phyloP scores from a whole-genome alignment of 2,888 invertebrate species.

The Tortricodes alternella region DNA sequence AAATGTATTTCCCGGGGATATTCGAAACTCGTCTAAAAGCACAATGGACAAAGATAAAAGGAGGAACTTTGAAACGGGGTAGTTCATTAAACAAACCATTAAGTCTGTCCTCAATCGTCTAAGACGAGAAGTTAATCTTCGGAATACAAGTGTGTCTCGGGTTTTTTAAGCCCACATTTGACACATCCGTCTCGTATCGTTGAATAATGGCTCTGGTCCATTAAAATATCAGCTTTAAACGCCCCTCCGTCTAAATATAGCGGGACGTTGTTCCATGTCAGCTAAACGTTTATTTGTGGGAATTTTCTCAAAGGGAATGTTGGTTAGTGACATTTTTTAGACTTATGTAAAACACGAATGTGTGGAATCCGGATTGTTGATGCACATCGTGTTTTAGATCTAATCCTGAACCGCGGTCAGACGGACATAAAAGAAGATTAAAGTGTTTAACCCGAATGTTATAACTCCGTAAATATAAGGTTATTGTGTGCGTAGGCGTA shows the following conservation, averaged over 20 bases:
- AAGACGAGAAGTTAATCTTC: conserved; percentile 53
- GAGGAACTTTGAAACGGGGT: conserved; percentile 42
- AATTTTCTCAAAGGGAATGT: conserved; percentile 49
- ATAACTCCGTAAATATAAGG: conserved; percentile 26
- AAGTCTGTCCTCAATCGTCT: conserved; percentile 42
- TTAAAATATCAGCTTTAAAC: conserved; percentile 64
- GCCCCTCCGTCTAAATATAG: conserved; percentile 68
- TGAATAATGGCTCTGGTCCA: conserved; percentile 67
- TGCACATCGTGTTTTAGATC: conserved; percentile 24
- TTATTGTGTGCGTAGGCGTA: conserved; percentile 28
- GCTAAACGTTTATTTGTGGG: conserved; percentile 69
- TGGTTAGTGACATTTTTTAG: conserved; percentile 48
- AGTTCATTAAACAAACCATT: conserved; percentile 62
- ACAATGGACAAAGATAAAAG: conserved; percentile 46
- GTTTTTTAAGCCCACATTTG: conserved; percentile 51
- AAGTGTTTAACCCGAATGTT: conserved; percentile 20
- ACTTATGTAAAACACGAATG: conserved; percentile 23
- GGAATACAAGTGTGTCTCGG: conserved; percentile 30
- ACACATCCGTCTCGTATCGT: conserved; percentile 66
- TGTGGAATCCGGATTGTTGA: conserved; percentile 19
- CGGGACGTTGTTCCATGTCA: conserved; percentile 53
- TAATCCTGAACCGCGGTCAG: conserved; percentile 13
- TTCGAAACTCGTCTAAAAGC: conserved; percentile 41
- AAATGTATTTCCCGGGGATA: conserved; percentile 40
- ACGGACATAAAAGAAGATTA: conserved; percentile 25